phyloP scores from a whole-genome alignment of 2,797 vertebrate species.

The Silurus aristotelis region DNA sequence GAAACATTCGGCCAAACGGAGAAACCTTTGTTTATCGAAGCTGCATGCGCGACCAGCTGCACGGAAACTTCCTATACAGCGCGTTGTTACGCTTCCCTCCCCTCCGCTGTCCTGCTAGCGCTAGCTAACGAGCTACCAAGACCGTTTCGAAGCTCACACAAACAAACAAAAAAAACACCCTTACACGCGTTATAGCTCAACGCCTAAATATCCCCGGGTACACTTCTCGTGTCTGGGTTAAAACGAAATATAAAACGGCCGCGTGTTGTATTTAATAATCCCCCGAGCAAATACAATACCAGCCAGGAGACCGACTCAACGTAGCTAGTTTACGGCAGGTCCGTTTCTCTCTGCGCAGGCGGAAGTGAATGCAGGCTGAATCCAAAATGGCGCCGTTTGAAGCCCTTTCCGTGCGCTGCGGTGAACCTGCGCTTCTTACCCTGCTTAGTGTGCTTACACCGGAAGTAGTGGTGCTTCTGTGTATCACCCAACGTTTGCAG shows the following conservation, averaged over 20 bases:
- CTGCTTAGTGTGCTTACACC: constrained; percentile 1
- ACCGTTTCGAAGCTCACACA: not conserved
- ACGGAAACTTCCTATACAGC: constrained; percentile 3
- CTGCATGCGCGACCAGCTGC: not conserved
- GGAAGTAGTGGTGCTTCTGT: not conserved
- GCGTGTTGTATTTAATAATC: not conserved
- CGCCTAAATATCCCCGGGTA: not conserved
- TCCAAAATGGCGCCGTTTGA: not conserved
- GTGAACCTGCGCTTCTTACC: no score
- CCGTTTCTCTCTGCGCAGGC: constrained; percentile 27
- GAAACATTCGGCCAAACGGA: constrained; percentile 21
- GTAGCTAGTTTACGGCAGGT: constrained; percentile 16
- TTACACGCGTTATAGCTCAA: not conserved
- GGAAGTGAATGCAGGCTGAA: constrained; percentile 22
- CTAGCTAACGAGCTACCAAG: constrained; percentile 38
- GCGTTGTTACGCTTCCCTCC: not conserved
- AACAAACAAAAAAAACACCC: not conserved
- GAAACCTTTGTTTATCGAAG: not conserved
- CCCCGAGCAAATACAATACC: constrained; percentile 3
- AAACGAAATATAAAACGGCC: not conserved
- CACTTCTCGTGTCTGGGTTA: not conserved
- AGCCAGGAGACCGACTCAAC: not conserved
- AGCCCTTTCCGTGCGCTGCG: not conserved
- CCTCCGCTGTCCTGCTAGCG: not conserved
- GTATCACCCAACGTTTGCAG: not conserved